phyloP scores from a whole-genome alignment of 2,888 invertebrate species.

The Amiota mariae region DNA sequence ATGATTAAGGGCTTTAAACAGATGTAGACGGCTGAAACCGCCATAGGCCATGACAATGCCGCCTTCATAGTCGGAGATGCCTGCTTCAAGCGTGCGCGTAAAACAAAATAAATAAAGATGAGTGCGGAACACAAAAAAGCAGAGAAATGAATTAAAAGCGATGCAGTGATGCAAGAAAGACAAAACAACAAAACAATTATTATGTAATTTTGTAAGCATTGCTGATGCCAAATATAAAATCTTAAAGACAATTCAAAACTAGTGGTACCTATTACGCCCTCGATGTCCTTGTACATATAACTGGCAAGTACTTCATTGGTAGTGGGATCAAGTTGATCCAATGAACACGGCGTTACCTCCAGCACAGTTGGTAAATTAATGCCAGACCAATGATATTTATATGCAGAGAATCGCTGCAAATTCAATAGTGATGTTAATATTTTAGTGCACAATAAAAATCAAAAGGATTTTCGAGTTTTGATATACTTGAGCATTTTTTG shows the following conservation, averaged over 20 bases:
- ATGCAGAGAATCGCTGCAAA: conserved; percentile 87
- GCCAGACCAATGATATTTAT: conserved; percentile 98
- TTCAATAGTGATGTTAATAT: not conserved
- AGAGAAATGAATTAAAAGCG: conserved; percentile 31
- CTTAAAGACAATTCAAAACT: conserved; percentile 43
- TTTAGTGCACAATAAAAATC: not conserved
- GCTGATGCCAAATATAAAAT: not conserved
- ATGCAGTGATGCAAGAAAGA: conserved; percentile 26
- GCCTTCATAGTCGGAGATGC: conserved; percentile 91
- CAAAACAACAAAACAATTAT: conserved; percentile 47
- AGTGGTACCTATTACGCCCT: conserved; percentile 78
- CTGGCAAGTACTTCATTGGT: conserved; percentile 87
- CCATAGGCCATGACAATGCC: conserved; percentile 94
- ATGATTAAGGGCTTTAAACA: conserved; percentile 89
- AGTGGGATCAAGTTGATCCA: conserved; percentile 93
- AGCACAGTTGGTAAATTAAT: conserved; percentile 89
- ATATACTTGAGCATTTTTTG: conserved; percentile 83
- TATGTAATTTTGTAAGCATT: conserved; percentile 43
- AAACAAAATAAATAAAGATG: conserved; percentile 44
- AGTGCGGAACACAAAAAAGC: conserved; percentile 43
- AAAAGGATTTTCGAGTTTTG: not conserved
- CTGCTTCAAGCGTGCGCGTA: conserved; percentile 73
- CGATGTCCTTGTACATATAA: conserved; percentile 90
- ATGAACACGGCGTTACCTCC: conserved; percentile 92
- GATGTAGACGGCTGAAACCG: conserved; percentile 91